Evolutionary conservation across 2,888 invertebrate genomes (phyloP), one percentile per base, ranked within the genome.

Genomic region (Drosophila mulleri): DNA sequence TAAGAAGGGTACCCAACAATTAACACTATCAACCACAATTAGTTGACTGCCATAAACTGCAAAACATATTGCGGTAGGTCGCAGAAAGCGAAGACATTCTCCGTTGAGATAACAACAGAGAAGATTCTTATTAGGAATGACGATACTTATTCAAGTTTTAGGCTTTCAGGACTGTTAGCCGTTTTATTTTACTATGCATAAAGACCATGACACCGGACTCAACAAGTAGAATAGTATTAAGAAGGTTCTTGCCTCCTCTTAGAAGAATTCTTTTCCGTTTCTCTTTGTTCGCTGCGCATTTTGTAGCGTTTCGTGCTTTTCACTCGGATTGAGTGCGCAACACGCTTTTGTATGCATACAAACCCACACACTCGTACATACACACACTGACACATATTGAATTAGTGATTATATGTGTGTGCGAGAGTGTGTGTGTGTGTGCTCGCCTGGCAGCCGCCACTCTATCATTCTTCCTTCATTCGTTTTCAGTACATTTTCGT

Each of bases 381-480:
- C 44, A 20, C 20, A 23, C 26, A 7, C 26, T 26, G 26, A 26
- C 26, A 26, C 20, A 45, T 16, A 23, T 45, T 47, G 12, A 16
- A 29, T 47, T 44, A 14, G 11, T 58, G 37, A 26, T 29, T 53
- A 16, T 54, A 48, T 29, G 18, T 37, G 26, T 54, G 35, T 54
- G n/a, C 7, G 23, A 23, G 16, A 11, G 47, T 59, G 20, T 53
- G 53, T 16, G 23, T 16, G 23, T 37, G 44, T 23, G 11, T 41
- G 62, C 42, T 26, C 50, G 69, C 29, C 54, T 53, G 66, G 54
- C 62, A 56, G 67, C 37, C 63, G 50, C 65, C 53, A 58, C 56
- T 66, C 64, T 72, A 69, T 72, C 72, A 72, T 88, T 89, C 88
- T 89, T 84, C 74, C 90, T 89, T 70, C 67, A 72, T 79, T 79